Evolutionary conservation across 2,113 vertebrate species (phyloP), one percentile per base, ranked within the genome.

Genomic region (Scortum barcoo): DNA sequence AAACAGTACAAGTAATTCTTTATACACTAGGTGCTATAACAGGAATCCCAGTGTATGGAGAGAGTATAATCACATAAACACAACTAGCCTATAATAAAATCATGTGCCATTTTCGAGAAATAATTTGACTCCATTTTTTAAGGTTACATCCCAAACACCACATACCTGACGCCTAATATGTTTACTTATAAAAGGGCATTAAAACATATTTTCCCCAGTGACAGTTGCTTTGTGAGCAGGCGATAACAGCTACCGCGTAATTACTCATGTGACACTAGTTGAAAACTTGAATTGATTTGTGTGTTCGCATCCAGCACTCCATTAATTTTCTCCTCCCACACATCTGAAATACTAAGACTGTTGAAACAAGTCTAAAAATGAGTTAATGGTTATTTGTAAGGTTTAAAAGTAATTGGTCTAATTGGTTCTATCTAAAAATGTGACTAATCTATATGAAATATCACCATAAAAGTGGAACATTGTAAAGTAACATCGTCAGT

Each of bases 191-290:
- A 50, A 62, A 68, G 6, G 1, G 4, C 28, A 50, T 58, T 40
- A 8, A 66, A 61, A 24, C 42, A 60, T 30, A 65, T 17, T 38
- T 42, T 44, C 9, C 28, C n/a, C 38, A 44, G 8, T 62, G 74
- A 54, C 28, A 80, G 19, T 36, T 51, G 20, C 53, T 63, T 56
- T 57, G 50, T 68, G 76, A 72, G 76, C 73, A 3, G 74, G 83
- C 38, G 26, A 53, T 76, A 54, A 58, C 8, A 83, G 50, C 33
- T 1, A 70, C 16, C 74, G 22, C 36, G 85, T 70, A 54, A 77
- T 82, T 60, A 62, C 14, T 75, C 10, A 81, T 56, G 26, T 68
- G 42, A 69, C 57, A 67, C 76, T 53, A 63, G 68, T 80, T 60
- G 8, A 85, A 71, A 65, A 51, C 38, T 50, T n/a, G 12, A 80